A percentile compares a stretch with the other conserved stretches of the same genome.
Evolutionary conservation across 2,113 vertebrate species (phyloP).

Genomic region (Cyanoderma ruficeps): DNA sequence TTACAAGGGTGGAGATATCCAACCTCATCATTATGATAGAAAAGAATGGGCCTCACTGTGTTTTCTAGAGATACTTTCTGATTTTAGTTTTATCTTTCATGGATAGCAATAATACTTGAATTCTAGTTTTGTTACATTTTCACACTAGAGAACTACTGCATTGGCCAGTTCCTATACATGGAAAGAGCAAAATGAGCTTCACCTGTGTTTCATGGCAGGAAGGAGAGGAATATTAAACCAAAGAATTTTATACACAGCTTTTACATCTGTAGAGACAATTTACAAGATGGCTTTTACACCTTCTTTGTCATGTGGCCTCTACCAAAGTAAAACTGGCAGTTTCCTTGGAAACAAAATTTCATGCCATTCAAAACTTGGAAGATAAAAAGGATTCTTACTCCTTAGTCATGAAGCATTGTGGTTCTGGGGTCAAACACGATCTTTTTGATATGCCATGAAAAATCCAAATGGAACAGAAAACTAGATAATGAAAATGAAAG

Average conservation of each 20-base stretch:
- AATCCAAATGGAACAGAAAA: background rate
- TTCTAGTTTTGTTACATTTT: background rate
- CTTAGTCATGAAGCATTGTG: background rate
- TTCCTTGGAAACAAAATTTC: constrained; percentile 49
- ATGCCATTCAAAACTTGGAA: background rate
- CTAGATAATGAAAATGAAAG: background rate
- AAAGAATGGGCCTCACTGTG: background rate
- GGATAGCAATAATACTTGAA: background rate
- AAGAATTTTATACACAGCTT: background rate
- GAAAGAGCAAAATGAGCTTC: background rate
- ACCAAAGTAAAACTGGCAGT: background rate
- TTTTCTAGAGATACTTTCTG: background rate
- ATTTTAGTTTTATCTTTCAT: background rate
- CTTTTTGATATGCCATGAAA: background rate
- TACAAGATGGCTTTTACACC: background rate
- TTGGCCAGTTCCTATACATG: background rate
- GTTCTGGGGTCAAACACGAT: background rate
- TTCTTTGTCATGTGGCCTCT: background rate
- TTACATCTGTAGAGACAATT: background rate
- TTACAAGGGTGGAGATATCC: background rate
- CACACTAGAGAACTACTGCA: background rate
- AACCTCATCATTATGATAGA: background rate
- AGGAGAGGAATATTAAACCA: background rate
- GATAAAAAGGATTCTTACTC: background rate
- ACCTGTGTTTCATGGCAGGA: background rate